Base-by-base conservation (phyloP, 1,140 invertebrate genomes). In the Sycophila sp. region DNA sequence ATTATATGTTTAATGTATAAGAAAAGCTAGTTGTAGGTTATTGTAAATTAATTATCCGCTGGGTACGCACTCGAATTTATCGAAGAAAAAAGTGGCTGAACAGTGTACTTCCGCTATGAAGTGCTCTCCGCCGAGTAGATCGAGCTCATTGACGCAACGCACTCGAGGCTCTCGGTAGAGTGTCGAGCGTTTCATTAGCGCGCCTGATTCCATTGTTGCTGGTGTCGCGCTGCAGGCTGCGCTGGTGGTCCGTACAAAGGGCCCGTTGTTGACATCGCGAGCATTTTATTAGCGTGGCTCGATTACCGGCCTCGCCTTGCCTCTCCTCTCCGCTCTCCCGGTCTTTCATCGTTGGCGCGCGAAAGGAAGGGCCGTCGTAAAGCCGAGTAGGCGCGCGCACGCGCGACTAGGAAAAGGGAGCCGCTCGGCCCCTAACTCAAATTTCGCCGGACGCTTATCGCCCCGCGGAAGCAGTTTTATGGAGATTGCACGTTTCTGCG, bases 401-500 rank as follows among this genome's bases (percentile, higher is more conserved):
- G 40, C 40, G 42, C n/a, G n/a, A n/a, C n/a, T n/a, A n/a, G n/a
- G 56, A 40, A 47, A 64, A 55, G 66, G 68, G 72, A 76, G 26
- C 34, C 53, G 60, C 62, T 17, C 5, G 1, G 60, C 69, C 73
- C 71, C 56, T 77, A 77, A 79, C 77, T 81, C 72, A 82, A 80
- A 82, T 79, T 80, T 83, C 40, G 77, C 77, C 62, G 69, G 68
- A 62, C 72, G 53, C 64, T 76, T 75, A 77, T 75, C 76, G 75
- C 73, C 19, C 77, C 71, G 56, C 79, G 78, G 80, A 81, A 83
- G 77, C 80, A 72, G 78, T 77, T 85, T 85, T 85, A 85, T 81
- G 82, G 76, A 84, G 78, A 85, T 85, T 84, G 83, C 81, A 80
- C 82, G n/a, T n/a, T n/a, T n/a, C n/a, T n/a, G n/a, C n/a, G n/a